phyloP scores from a whole-genome alignment of 2,113 vertebrate species.

The Willisornis vidua region DNA sequence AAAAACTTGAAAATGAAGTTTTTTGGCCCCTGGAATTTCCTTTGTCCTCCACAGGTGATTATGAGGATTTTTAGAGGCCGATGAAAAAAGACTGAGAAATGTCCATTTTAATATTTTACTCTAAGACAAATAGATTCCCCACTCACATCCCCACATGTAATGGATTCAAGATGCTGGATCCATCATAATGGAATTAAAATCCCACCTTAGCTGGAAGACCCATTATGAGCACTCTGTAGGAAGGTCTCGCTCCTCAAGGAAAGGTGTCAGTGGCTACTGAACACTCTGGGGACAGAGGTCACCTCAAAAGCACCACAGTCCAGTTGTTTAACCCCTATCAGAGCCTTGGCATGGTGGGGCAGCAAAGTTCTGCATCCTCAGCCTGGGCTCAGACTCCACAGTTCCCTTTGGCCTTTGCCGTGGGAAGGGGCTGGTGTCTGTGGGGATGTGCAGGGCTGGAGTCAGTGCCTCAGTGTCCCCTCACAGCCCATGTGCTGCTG shows the following conservation, averaged over 20 bases:
- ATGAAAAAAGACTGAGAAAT: not conserved
- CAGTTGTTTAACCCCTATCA: fast-evolving
- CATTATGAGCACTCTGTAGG: too few relatives aligned
- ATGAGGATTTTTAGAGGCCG: not conserved
- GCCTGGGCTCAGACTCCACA: fast-evolving
- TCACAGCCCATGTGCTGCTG: fast-evolving
- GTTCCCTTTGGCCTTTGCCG: fast-evolving
- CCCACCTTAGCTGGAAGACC: not conserved
- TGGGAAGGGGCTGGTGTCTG: fast-evolving
- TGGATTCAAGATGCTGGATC: not conserved
- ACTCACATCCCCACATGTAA: not conserved
- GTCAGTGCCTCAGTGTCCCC: fast-evolving
- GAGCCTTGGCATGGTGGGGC: fast-evolving
- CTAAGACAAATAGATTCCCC: not conserved
- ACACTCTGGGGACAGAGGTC: not conserved
- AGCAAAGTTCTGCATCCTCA: not conserved
- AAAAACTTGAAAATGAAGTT: not conserved
- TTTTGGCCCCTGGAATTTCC: not conserved
- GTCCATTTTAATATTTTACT: not conserved
- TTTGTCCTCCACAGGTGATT: not conserved
- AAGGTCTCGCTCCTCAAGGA: not conserved
- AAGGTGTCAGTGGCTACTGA: fast-evolving
- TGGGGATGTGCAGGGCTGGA: fast-evolving
- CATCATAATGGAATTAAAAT: fast-evolving
- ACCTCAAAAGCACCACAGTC: not conserved